Percentiles rank a stretch among this genome's conserved stretches.
Conservation (phyloP, 2,113 vertebrate genomes). For the Vombatus ursinus region DNA sequence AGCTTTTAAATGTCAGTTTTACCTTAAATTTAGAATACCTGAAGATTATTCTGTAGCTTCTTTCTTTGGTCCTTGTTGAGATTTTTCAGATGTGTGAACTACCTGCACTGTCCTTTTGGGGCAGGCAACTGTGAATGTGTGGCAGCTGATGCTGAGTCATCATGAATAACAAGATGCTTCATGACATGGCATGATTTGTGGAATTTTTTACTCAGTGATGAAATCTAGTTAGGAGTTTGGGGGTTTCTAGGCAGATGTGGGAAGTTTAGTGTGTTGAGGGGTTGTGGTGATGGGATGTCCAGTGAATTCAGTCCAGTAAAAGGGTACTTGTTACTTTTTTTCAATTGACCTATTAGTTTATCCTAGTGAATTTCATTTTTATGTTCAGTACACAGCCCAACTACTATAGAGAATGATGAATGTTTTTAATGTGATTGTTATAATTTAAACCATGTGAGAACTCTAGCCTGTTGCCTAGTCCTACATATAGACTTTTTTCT, state of each 20-base stretch:
- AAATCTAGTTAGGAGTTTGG: not conserved
- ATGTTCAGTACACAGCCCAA: not conserved
- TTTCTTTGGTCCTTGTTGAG: constrained; percentile 18
- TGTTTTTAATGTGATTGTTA: not conserved
- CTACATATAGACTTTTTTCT: not conserved
- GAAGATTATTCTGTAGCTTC: not conserved
- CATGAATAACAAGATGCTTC: constrained; percentile 69
- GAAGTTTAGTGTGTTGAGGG: not conserved
- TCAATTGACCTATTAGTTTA: not conserved
- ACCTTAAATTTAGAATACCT: not conserved
- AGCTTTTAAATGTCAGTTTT: not conserved
- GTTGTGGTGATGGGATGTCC: not conserved
- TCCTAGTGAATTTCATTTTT: not conserved
- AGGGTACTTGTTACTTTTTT: not conserved
- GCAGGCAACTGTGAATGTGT: constrained; percentile 52
- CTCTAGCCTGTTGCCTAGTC: not conserved
- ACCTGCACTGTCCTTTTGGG: not conserved
- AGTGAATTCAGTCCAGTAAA: not conserved
- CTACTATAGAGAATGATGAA: not conserved
- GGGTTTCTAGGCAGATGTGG: not conserved
- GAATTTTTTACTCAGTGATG: not conserved
- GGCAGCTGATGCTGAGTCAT: constrained; percentile 75
- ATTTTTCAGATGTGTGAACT: not conserved
- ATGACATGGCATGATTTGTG: constrained; percentile 72
- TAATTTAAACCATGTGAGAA: not conserved